These are phyloP conservation scores for Madoqua kirkii DNA, from an alignment of 2,113 vertebrate species.

Conservation along the genomic window DNA sequence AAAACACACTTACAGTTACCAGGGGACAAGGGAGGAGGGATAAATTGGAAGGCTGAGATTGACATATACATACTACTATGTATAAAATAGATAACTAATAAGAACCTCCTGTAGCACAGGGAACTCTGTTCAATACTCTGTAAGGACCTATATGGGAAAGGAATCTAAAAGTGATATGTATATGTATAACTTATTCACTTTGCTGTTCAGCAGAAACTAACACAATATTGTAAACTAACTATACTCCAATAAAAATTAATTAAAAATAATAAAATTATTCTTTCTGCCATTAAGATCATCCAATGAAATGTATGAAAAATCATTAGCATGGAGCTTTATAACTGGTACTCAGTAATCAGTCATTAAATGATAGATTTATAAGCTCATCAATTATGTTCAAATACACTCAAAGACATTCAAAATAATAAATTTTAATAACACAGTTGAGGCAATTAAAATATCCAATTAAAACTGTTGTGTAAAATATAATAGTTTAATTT, in stretches of 20 bases:
- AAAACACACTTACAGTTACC: not conserved
- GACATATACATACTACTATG: not conserved
- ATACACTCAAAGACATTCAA: not conserved
- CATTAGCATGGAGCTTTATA: not conserved
- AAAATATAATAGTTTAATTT: not conserved
- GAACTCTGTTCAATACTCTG: not conserved
- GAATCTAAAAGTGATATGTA: not conserved
- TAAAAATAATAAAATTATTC: not conserved
- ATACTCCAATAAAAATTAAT: not conserved
- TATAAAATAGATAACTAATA: not conserved
- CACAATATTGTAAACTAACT: not conserved
- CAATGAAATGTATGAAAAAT: conserved; percentile 20
- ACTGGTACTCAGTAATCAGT: not conserved
- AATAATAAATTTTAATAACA: conserved; percentile 3
- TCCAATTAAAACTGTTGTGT: not conserved
- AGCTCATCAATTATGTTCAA: not conserved
- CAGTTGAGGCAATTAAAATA: not conserved
- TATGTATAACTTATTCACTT: not conserved
- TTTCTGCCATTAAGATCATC: not conserved
- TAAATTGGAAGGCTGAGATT: not conserved
- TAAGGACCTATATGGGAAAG: not conserved
- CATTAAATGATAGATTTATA: not conserved
- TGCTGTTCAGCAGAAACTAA: not conserved
- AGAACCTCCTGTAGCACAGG: not conserved
- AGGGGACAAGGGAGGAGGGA: not conserved